These are phyloP conservation scores for Acanthochromis polyacanthus DNA, from an alignment of 2,113 vertebrate species.

Conservation along the genomic window DNA sequence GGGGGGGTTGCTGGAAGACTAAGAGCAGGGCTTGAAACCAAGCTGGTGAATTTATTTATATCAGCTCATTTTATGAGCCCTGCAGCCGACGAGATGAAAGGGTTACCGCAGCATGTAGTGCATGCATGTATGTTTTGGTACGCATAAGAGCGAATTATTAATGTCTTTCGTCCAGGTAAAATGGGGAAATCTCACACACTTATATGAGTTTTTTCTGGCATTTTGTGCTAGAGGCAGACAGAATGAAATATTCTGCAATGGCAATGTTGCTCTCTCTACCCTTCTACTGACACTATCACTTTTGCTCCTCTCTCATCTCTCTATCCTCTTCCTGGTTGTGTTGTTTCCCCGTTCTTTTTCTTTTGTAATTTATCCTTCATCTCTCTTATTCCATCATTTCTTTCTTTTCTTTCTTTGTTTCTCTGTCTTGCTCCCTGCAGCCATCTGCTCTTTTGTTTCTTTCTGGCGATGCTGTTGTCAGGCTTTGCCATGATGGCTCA, in stretches of 20 bases:
- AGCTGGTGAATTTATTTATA: conserved; percentile 72
- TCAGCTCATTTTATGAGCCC: conserved; percentile 63
- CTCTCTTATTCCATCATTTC: conserved; percentile 16
- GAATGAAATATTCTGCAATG: conserved; percentile 60
- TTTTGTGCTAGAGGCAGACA: conserved; percentile 49
- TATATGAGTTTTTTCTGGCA: conserved; percentile 56
- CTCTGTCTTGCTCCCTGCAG: conserved; percentile 23
- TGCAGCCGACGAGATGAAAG: conserved; percentile 68
- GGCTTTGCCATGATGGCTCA: conserved; percentile 45
- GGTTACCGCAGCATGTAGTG: conserved; percentile 36
- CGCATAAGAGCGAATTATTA: conserved; percentile 35
- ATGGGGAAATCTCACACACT: conserved; percentile 35
- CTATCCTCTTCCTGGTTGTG: conserved; percentile 13
- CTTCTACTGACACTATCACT: conserved; percentile 14
- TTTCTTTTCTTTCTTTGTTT: conserved; percentile 18
- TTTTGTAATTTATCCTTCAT: conserved; percentile 1
- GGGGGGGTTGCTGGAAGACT: conserved; percentile 36
- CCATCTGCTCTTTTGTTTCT: conserved; percentile 71
- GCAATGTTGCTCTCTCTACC: conserved; percentile 46
- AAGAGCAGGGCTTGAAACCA: conserved; percentile 50
- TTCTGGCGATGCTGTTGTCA: conserved; percentile 49
- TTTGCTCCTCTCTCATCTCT: conserved; percentile 8
- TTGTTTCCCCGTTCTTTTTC: conserved; percentile 21
- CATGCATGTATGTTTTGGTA: conserved; percentile 28
- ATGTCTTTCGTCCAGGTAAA: conserved; percentile 66